phyloP scores from a whole-genome alignment of 1,140 invertebrate genomes.

The Pseudobourletiella spinata region DNA sequence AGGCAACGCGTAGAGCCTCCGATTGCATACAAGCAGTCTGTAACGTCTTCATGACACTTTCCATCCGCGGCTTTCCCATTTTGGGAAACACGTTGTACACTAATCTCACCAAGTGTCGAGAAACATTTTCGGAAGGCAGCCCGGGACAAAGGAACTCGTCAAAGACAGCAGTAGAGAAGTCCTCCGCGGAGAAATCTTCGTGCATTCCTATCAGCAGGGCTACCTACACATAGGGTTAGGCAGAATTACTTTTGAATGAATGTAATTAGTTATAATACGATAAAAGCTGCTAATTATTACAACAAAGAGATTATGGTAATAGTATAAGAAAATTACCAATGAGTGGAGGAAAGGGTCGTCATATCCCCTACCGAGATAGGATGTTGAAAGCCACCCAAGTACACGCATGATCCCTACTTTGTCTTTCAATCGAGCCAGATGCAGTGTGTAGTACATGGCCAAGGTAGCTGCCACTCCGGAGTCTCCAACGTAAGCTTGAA shows the following conservation, averaged over 20 bases:
- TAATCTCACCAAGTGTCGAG: conserved; percentile 83
- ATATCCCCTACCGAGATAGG: conserved; percentile 81
- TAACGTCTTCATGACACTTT: conserved; percentile 75
- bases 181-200: conserved; percentile 86
- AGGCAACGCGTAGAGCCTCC: conserved; percentile 24
- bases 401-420: conserved; percentile 75
- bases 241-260: background rate
- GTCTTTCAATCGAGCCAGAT: conserved; percentile 71
- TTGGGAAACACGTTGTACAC: conserved; percentile 86
- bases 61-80: conserved; percentile 65
- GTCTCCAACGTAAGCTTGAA: conserved; percentile 80
- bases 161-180: conserved; percentile 91
- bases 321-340: too few species aligned
- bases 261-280: too few species aligned
- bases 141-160: conserved; percentile 92
- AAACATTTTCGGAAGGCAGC: conserved; percentile 78
- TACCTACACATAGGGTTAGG: conserved; percentile 50
- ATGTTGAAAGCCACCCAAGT: conserved; percentile 76
- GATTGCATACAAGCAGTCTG: conserved; percentile 56
- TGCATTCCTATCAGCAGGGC: conserved; percentile 74
- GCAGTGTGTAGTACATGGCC: conserved; percentile 90
- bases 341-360: conserved; percentile 93
- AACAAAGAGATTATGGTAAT: too few species aligned
- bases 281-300: too few species aligned
- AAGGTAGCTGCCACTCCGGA: conserved; percentile 83